Base-by-base conservation (phyloP, 2,888 invertebrate species). In the Anthrax anthrax region DNA sequence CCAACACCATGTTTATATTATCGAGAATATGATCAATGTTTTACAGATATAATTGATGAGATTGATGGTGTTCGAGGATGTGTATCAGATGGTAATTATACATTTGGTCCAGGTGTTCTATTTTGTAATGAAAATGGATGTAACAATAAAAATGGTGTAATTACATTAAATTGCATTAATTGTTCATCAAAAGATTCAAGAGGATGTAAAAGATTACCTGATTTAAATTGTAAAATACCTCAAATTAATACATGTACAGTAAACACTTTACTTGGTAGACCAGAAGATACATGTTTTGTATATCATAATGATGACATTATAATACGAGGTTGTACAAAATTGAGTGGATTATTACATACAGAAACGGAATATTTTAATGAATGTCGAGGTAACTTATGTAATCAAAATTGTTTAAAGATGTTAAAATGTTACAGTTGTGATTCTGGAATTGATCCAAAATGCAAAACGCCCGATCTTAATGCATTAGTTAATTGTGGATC, bases 91-190 rank as follows among this genome's bases (percentile, higher is more conserved):
- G 12, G 9, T 10, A 63, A 59, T 50, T 44, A 56, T 6, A 52
- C 59, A 0, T 63, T 63, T 47, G 53, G 54, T 2, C 56, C 60
- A 27, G 55, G 59, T 0, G 63, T 63, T 49, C 51, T 61, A 17
- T 62, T 61, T 49, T 62, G 63, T 55, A 60, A 62, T 52, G 58
- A 57, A 39, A 55, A 58, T 32, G 60, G 60, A 2, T 62, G 64
- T 51, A 62, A 62, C 29, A 51, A 54, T 4, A 57, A 60, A 47
- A 38, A 42, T 9, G 63, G 60, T 0, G 47, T 62, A 16, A 36
- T 16, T n/a, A 16, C 8, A 16, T n/a, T 16, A 12, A 6, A n/a
- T 12, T 36, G 36, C 13, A n/a, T 36, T 16, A 1, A 36, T 8
- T 36, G 36, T 36, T 16, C n/a, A n/a, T 36, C 36, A 16, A 9